Percentiles rank a stretch among this genome's conserved stretches.
phyloP scores from a whole-genome alignment of 2,113 vertebrate genomes.

The Colossoma macropomum region DNA sequence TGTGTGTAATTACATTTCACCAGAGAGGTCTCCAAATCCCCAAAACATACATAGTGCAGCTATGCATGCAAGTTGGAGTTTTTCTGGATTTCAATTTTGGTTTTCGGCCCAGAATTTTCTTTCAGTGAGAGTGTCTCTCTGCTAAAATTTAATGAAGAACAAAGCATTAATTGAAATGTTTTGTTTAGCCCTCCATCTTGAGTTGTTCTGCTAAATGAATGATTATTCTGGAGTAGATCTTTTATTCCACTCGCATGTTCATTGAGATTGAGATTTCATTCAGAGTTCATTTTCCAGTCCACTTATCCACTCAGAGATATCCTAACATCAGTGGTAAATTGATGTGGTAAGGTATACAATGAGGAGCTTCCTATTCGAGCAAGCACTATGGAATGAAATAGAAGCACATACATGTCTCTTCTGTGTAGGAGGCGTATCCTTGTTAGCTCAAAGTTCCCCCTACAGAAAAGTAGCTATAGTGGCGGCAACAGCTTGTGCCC shows the following conservation, averaged over 20 bases:
- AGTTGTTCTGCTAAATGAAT: background rate
- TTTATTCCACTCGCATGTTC: background rate
- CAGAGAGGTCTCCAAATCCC: no score
- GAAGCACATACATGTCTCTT: background rate
- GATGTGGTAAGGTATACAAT: background rate
- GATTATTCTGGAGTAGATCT: background rate
- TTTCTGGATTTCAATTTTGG: no score
- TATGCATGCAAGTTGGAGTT: no score
- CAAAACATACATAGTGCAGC: no score
- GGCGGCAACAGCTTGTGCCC: constrained; percentile 54
- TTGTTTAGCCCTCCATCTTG: background rate
- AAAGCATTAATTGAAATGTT: no score
- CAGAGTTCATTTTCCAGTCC: background rate
- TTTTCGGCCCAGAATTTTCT: no score
- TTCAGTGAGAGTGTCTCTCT: no score
- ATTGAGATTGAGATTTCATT: background rate
- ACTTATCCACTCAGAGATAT: background rate
- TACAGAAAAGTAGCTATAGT: constrained; percentile 41
- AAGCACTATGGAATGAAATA: background rate
- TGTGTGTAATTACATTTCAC: no score
- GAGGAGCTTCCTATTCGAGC: background rate
- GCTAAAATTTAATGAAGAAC: no score
- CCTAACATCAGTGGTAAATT: background rate
- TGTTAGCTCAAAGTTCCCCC: constrained; percentile 28
- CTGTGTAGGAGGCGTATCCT: constrained; percentile 38